phyloP scores from a whole-genome alignment of 2,113 vertebrate species.

The Columba janthina region DNA sequence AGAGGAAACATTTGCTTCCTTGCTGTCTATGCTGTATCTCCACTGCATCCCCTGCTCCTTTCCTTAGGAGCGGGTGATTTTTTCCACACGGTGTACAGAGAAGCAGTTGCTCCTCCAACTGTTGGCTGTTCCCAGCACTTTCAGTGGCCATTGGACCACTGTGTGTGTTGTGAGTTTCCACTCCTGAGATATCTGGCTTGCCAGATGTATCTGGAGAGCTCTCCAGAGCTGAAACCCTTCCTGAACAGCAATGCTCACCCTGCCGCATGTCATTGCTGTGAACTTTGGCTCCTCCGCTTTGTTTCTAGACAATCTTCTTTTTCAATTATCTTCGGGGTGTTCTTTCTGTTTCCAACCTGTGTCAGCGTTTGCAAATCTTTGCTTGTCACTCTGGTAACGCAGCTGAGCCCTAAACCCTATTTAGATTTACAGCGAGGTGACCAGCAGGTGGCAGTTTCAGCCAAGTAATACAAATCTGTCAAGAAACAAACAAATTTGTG shows the following conservation, averaged over 20 bases:
- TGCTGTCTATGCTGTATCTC: too few relatives aligned
- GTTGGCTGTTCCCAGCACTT: too few relatives aligned
- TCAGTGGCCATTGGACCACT: too few relatives aligned
- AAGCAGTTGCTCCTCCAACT: too few relatives aligned
- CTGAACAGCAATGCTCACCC: fast-evolving
- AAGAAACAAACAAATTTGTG: fast-evolving
- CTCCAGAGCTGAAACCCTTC: neutral
- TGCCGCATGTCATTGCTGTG: neutral
- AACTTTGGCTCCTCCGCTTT: neutral
- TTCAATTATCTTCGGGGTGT: neutral
- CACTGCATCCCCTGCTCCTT: too few relatives aligned
- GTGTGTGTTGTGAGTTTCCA: too few relatives aligned
- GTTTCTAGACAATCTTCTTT: neutral
- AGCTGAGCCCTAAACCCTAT: neutral
- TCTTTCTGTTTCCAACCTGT: neutral
- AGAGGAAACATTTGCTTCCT: too few relatives aligned
- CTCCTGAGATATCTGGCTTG: too few relatives aligned
- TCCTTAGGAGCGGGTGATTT: too few relatives aligned
- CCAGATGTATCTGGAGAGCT: too few relatives aligned
- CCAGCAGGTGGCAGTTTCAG: slow-evolving; percentile 43
- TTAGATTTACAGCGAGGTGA: fast-evolving
- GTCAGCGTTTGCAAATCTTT: neutral
- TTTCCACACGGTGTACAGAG: too few relatives aligned
- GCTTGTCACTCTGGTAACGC: too few relatives aligned
- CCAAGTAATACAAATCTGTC: neutral